A percentile compares a stretch with the other conserved stretches of the same genome.
Evolutionary conservation across 2,888 invertebrate genomes (phyloP).

Genomic region (Ectobius pallidus): DNA sequence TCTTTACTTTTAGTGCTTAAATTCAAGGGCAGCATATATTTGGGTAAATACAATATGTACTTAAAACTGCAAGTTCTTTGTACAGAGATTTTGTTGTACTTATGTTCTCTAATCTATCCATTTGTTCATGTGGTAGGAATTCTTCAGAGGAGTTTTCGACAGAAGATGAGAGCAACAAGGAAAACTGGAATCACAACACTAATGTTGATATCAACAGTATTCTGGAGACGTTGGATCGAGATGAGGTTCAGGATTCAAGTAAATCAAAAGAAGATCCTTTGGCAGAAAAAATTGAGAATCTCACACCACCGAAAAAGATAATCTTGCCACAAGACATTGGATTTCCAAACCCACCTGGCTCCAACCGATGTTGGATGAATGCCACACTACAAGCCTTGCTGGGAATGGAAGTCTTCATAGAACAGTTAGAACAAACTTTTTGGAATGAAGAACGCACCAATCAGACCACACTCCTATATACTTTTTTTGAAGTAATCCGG

Average conservation of each 20-base stretch:
- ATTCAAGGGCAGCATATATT: too few relatives aligned
- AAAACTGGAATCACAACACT: background rate
- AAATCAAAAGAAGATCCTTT: too few relatives aligned
- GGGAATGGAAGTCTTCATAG: constrained; percentile 48
- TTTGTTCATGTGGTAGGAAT: too few relatives aligned
- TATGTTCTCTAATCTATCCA: too few relatives aligned
- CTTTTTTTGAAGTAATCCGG: constrained; percentile 16
- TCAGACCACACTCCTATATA: background rate
- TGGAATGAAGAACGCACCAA: background rate
- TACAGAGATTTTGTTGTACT: too few relatives aligned
- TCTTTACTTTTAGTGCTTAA: too few relatives aligned
- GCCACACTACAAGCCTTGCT: constrained; percentile 51
- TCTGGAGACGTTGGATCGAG: background rate
- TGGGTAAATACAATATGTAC: too few relatives aligned
- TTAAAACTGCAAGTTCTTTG: too few relatives aligned
- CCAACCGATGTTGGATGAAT: constrained; percentile 52
- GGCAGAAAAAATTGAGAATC: background rate
- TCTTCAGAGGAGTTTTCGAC: background rate
- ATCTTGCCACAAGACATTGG: constrained; percentile 7
- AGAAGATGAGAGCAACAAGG: background rate
- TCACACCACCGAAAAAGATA: background rate
- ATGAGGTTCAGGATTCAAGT: background rate
- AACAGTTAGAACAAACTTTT: constrained; percentile 43
- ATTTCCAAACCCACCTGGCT: constrained; percentile 52
- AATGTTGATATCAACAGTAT: background rate